A percentile compares a stretch with the other conserved stretches of the same genome.
Evolutionary conservation across 2,888 invertebrate genomes (phyloP).

Genomic region (Brenthis ino): DNA sequence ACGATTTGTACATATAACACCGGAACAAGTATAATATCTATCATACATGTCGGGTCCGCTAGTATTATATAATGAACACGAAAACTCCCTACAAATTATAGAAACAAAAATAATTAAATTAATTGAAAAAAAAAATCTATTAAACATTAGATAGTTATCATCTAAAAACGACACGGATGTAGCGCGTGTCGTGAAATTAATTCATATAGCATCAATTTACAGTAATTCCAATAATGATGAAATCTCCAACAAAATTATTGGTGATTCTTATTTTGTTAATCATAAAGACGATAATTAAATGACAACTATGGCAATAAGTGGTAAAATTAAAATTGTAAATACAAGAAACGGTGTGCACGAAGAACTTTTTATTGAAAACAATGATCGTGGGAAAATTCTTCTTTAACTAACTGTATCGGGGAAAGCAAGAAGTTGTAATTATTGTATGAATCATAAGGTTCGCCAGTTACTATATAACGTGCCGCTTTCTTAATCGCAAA

Average conservation of each 20-base stretch:
- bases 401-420: conserved; percentile 58
- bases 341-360: conserved; percentile 46
- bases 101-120: not conserved
- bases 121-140: conserved; percentile 14
- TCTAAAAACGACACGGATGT: conserved; percentile 43
- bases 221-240: conserved; percentile 29
- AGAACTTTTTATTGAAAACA: conserved; percentile 55
- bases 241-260: not conserved
- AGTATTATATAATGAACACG: too few species aligned
- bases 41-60: too few species aligned
- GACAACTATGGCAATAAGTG: not conserved
- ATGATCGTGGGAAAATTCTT: conserved; percentile 71
- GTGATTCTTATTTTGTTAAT: conserved; percentile 6
- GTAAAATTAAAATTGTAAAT: conserved; percentile 35
- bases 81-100: not conserved
- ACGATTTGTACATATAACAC: too few species aligned
- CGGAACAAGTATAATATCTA: too few species aligned
- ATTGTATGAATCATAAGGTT: conserved; percentile 50
- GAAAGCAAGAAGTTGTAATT: conserved; percentile 61
- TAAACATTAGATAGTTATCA: conserved; percentile 29
- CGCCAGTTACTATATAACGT: conserved; percentile 19
- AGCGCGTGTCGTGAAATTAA: conserved; percentile 50
- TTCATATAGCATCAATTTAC: conserved; percentile 47
- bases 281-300: conserved; percentile 32
- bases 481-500: conserved; percentile 30